These are phyloP conservation scores for Physeter macrocephalus DNA, from an alignment of 2,113 vertebrate species.

Conservation along the genomic window DNA sequence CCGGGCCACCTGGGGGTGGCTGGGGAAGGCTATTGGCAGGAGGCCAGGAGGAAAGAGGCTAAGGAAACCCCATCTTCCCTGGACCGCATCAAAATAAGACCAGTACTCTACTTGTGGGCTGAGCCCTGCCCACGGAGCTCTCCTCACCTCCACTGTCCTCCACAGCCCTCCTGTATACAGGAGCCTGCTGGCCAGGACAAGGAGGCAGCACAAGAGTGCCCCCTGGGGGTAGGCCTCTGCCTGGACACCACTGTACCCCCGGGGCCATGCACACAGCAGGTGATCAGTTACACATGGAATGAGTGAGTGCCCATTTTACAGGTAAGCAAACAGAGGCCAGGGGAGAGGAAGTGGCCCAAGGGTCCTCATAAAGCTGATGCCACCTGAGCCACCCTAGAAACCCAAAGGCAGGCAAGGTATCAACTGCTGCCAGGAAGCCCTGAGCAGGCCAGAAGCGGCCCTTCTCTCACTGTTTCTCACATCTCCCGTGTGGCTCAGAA, in stretches of 20 bases:
- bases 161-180: accelerated
- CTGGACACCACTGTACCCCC: background rate
- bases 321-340: background rate
- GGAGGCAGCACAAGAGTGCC: background rate
- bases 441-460: background rate
- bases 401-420: background rate
- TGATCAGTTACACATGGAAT: background rate
- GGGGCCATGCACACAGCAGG: background rate
- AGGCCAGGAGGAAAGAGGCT: background rate
- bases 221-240: background rate
- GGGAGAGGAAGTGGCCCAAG: background rate
- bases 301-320: background rate
- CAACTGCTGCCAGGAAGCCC: background rate
- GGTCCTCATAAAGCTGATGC: background rate
- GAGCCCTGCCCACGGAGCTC: background rate
- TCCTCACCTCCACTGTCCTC: background rate
- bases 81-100: background rate
- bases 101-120: accelerated
- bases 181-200: background rate
- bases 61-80: background rate
- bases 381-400: background rate
- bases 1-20: background rate
- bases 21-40: background rate
- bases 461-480: background rate
- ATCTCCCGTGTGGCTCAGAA: background rate